Base-by-base conservation (phyloP, 2,113 vertebrate species). In the Taurulus bubalis region DNA sequence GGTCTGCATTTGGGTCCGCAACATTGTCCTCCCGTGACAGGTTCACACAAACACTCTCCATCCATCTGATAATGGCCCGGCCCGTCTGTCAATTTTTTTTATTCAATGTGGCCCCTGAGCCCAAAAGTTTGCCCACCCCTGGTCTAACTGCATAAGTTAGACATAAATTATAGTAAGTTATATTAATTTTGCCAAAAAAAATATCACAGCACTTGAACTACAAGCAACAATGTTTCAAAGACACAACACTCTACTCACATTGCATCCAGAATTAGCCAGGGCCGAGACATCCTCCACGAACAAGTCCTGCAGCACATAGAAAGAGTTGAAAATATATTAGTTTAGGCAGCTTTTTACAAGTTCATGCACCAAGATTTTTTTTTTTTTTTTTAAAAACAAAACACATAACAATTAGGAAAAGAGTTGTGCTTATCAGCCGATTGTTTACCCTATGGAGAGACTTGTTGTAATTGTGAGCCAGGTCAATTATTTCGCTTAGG, bases 231-330 rank as follows among this genome's bases (percentile, higher is more conserved):
- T 26, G 3, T 6, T 38, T 62, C 0, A 56, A 15, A 42, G 40
- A 38, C 10, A 2, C 14, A 45, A 45, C 42, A 15, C 3, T 67
- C 0, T 56, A 42, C 87, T 90, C 22, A 94, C 93, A 51, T 7
- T 0, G 45, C 90, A 93, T n/a, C 1, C 16, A 2, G 9, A 2
- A 0, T 22, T 2, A 22, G 0, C 3, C 65, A 91, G 59, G 10
- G 2, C 0, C 0, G 1, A 0, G 59, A 89, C 63, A 22, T 84
- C 40, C 0, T 90, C 83, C 34, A 91, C 86, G 76, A 53, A 89
- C 5, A 11, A 2, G 0, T 14, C 1, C 87, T 88, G 45, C 9
- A 40, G 18, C 0, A 59, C 11, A 51, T 1, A 38, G 2, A 63
- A 49, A 77, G 2, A 26, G 8, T 70, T 6, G 6, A 28, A 1